Evolutionary conservation across 2,113 vertebrate genomes (phyloP).

Genomic region (Colossoma macropomum): DNA sequence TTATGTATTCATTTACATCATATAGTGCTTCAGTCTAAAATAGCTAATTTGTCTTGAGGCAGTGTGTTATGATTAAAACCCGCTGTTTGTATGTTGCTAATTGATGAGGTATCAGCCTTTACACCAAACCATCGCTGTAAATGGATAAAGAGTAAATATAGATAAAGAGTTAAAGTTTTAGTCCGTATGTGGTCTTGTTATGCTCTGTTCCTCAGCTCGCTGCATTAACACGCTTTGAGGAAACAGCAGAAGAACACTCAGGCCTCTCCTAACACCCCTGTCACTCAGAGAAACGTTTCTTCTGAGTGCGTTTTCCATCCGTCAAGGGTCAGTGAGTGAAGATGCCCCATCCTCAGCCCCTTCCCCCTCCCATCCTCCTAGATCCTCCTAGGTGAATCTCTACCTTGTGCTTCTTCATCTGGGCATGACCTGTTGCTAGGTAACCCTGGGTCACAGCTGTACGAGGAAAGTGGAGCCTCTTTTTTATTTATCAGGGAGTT

Average conservation of each 20-base stretch:
- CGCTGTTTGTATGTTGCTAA: too few species aligned
- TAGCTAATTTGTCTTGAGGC: too few species aligned
- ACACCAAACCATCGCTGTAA: neutral
- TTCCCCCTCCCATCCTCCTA: constrained; percentile 28
- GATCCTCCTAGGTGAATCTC: constrained; percentile 78
- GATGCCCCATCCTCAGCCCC: constrained; percentile 18
- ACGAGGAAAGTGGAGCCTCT: constrained; percentile 74
- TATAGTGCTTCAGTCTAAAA: too few species aligned
- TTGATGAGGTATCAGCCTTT: too few species aligned
- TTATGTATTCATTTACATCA: too few species aligned
- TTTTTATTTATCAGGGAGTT: constrained; percentile 83
- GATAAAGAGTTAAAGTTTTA: neutral
- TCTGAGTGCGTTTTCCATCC: constrained; percentile 82
- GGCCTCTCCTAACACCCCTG: constrained; percentile 62
- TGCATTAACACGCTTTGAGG: constrained; percentile 40
- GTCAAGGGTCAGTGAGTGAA: constrained; percentile 77
- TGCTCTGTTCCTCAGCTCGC: neutral
- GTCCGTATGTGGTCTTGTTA: neutral
- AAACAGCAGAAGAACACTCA: constrained; percentile 30
- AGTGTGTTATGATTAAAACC: too few species aligned
- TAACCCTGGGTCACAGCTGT: constrained; percentile 86
- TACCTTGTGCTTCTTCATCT: constrained; percentile 79
- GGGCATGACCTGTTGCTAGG: constrained; percentile 87
- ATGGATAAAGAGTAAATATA: neutral
- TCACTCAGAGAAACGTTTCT: constrained; percentile 78